Evolutionary conservation across 2,797 vertebrate genomes (phyloP), one percentile per base, ranked within the genome.

Genomic region (Aplochiton taeniatus): DNA sequence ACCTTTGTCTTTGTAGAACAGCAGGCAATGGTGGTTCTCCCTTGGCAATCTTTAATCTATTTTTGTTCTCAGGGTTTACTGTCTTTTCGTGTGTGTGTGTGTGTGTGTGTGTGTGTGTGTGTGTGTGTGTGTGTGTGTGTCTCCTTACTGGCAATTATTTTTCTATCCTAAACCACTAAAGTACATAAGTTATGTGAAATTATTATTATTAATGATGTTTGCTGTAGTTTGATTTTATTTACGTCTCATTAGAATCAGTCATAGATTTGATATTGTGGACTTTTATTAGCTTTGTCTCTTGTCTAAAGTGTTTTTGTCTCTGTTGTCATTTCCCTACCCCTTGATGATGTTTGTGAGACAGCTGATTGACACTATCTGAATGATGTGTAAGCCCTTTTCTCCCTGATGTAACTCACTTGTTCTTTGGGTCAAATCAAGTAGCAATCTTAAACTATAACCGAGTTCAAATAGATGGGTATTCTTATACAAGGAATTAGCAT

Each of bases 151-250:
- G 59, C 11, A 19, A 31, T 78, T 70, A 74, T 74, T 76, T 61
- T 75, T 77, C 82, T 77, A 75, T 84, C 75, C 76, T 9, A 67
- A 82, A 76, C 31, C 31, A 31, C 31, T 31, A 6, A 6, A 6
- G 31, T 31, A 31, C 31, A 31, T 83, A 67, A 84, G 77, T 66
- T 66, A 65, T n/a, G n/a, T n/a, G 48, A 17, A n/a, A n/a, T n/a
- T n/a, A 14, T 7, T 61, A 52, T 63, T 78, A 44, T 69, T 63
- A 31, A 17, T 67, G 68, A 73, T 66, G n/a, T 54, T 75, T 11
- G 31, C 68, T 11, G 20, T 48, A 9, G 8, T n/a, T 13, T 11
- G 5, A 14, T 16, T n/a, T 56, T 57, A 17, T 48, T 18, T n/a
- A 7, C 43, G 14, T 8, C 11, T 14, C 6, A 57, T 4, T 19